phyloP scores from a whole-genome alignment of 2,888 invertebrate genomes.

The Hirtodrosophila cameraria region DNA sequence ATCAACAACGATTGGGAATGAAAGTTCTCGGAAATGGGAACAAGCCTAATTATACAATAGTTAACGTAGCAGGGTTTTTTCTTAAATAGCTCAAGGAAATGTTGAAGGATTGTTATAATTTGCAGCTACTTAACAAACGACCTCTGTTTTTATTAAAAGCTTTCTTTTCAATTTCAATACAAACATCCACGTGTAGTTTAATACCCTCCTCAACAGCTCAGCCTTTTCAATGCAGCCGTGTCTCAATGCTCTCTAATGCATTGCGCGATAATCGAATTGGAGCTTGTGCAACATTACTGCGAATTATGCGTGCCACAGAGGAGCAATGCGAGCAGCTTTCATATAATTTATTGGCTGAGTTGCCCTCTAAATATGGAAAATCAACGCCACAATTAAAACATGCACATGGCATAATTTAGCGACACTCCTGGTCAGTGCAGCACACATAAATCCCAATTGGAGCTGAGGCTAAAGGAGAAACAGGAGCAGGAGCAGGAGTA shows the following conservation, averaged over 20 bases:
- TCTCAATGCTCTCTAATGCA: slow-evolving; percentile 22
- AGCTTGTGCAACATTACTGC: slow-evolving; percentile 41
- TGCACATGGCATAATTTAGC: slow-evolving; percentile 75
- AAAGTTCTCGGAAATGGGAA: no score
- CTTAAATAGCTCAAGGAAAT: no score
- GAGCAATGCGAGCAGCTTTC: slow-evolving; percentile 18
- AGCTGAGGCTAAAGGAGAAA: slow-evolving; percentile 1
- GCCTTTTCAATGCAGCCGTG: not conserved
- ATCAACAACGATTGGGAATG: no score
- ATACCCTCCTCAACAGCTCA: not conserved
- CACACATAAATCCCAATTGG: slow-evolving; percentile 52
- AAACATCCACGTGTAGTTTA: no score
- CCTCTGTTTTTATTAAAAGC: no score
- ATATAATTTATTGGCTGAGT: slow-evolving; percentile 50
- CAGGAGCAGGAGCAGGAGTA: not conserved
- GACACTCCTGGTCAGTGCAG: slow-evolving; percentile 53
- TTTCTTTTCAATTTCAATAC: no score
- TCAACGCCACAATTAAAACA: slow-evolving; percentile 68
- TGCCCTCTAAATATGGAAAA: slow-evolving; percentile 59
- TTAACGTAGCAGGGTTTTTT: no score
- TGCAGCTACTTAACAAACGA: no score
- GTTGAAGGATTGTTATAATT: no score
- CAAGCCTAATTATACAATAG: no score
- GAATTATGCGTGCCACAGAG: slow-evolving; percentile 36
- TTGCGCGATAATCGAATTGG: slow-evolving; percentile 59